These are phyloP conservation scores for Varecia variegata DNA, from an alignment of 2,797 vertebrate species.

Conservation along the genomic window DNA sequence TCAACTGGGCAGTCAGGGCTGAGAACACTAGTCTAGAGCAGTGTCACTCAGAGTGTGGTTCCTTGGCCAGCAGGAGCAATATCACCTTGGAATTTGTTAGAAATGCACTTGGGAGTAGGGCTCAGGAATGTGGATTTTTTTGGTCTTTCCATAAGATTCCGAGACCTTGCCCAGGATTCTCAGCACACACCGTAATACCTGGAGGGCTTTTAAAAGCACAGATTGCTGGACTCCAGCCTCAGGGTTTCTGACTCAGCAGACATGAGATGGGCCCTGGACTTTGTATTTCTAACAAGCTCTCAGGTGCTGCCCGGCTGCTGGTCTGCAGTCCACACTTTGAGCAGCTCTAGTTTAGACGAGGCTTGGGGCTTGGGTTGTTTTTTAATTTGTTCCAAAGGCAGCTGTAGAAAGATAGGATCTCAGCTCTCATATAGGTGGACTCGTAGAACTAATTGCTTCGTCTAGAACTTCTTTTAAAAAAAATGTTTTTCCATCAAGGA, in stretches of 20 bases:
- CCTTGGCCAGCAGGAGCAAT: neutral
- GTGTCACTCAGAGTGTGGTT: neutral
- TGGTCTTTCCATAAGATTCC: neutral
- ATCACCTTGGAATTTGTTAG: neutral
- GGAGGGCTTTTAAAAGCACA: neutral
- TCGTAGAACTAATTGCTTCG: slow-evolving; percentile 2
- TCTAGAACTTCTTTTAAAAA: neutral
- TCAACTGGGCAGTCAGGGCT: neutral
- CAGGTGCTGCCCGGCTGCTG: neutral
- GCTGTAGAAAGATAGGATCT: neutral
- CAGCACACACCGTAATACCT: neutral
- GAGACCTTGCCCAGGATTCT: neutral
- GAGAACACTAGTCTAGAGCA: neutral
- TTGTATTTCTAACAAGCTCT: neutral
- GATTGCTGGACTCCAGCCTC: neutral
- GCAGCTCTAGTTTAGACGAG: neutral
- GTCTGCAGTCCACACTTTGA: neutral
- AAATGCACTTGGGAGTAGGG: neutral
- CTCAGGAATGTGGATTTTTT: neutral
- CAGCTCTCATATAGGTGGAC: neutral
- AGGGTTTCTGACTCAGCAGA: neutral
- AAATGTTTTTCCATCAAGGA: neutral
- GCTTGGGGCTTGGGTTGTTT: neutral
- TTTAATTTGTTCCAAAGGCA: neutral
- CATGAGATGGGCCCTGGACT: neutral